Evolutionary conservation across 2,113 vertebrate genomes (phyloP).

Genomic region (Pelecanus crispus): DNA sequence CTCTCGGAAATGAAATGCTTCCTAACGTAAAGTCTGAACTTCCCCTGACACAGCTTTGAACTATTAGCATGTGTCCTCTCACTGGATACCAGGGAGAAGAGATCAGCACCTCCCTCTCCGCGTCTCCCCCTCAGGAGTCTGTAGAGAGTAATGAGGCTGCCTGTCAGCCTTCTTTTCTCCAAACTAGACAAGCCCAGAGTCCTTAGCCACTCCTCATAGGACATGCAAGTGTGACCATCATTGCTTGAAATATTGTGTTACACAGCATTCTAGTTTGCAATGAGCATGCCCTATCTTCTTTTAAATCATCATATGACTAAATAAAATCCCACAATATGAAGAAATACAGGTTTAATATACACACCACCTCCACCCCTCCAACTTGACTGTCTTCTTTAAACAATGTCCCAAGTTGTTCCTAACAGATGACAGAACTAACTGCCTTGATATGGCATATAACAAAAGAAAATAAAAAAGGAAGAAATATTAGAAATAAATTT

Average conservation of each 20-base stretch:
- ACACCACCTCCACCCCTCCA: not conserved
- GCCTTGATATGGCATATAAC: not conserved
- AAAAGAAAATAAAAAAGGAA: not conserved
- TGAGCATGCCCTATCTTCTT: not conserved
- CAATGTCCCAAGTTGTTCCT: not conserved
- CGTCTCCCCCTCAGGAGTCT: not conserved
- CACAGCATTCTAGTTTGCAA: not conserved
- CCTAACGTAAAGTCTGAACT: not conserved
- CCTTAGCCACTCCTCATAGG: not conserved
- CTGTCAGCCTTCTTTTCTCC: not conserved
- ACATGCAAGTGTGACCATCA: not conserved
- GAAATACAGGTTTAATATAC: not conserved
- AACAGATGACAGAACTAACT: not conserved
- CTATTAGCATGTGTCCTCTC: not conserved
- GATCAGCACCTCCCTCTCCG: not conserved
- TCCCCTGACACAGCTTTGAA: not conserved
- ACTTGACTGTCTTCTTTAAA: not conserved
- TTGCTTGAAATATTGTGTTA: not conserved
- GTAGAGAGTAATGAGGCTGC: not conserved
- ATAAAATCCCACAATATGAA: not conserved
- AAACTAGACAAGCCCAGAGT: not conserved
- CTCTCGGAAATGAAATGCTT: not conserved
- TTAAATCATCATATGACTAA: not conserved
- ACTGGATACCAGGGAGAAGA: not conserved
- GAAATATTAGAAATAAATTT: not conserved